Percentiles rank a stretch among this genome's conserved stretches.
These are phyloP conservation scores for Prionailurus bengalensis DNA, from an alignment of 2,113 vertebrate genomes.

Conservation along the genomic window DNA sequence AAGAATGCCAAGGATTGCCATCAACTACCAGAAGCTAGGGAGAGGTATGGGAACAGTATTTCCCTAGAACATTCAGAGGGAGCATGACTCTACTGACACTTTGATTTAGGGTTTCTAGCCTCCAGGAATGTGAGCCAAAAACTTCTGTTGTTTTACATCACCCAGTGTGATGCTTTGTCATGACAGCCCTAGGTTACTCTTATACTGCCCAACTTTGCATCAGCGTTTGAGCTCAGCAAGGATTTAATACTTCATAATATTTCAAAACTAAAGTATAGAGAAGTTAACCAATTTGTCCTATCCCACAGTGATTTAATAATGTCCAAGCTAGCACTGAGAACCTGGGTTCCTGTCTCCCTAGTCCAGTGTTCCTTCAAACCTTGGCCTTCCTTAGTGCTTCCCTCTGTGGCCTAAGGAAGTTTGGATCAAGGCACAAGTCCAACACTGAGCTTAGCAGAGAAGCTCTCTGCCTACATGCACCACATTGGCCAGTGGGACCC, in stretches of 20 bases:
- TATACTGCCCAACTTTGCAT: background rate
- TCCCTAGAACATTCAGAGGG: background rate
- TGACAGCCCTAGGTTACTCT: background rate
- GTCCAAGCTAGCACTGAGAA: background rate
- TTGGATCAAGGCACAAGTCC: background rate
- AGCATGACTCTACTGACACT: background rate
- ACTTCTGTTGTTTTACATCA: background rate
- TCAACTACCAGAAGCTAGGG: background rate
- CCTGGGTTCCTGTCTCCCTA: background rate
- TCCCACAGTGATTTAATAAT: background rate
- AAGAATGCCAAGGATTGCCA: no score
- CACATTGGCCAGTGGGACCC: background rate
- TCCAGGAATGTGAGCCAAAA: background rate
- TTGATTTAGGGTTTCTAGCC: background rate
- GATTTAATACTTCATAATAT: background rate
- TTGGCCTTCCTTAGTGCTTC: conserved; percentile 3
- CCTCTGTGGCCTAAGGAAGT: background rate
- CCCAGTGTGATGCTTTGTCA: background rate
- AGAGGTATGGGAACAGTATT: background rate
- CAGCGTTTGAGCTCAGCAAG: background rate
- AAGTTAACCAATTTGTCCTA: background rate
- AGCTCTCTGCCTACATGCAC: background rate
- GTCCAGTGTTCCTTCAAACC: background rate
- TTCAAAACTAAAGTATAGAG: background rate
- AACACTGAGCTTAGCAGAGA: background rate